Base-by-base conservation (phyloP, 2,888 invertebrate genomes). In the Thymelicus sylvestris region DNA sequence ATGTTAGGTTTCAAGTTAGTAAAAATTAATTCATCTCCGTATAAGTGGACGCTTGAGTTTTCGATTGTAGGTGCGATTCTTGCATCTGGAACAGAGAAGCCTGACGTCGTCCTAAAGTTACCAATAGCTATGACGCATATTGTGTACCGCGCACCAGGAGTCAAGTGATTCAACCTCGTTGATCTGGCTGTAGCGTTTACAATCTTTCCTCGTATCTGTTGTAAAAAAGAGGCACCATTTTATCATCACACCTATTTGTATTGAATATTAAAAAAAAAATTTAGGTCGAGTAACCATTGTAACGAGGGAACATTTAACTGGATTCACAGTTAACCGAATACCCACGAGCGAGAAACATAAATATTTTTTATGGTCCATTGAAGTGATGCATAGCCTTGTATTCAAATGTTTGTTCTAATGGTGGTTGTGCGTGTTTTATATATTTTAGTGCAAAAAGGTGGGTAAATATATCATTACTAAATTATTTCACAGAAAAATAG, bases 61-160 rank as follows among this genome's bases (percentile, higher is more conserved):
- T 90, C 91, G 39, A 86, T 87, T 65, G 88, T 85, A 55, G 89
- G 82, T 39, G 94, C 91, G 75, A 94, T 87, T 78, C 95, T 90
- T 52, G 95, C 94, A 82, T 95, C 91, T 77, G 95, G 89, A 74
- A 86, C 76, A 2, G 91, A 87, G 44, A 89, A 89, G 39, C 82
- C 94, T 75, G 88, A 86, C 80, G 82, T 95, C 87, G 81, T 95
- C 85, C 86, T 89, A 67, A 92, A 89, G 91, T 96, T 97, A 72
- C 97, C 97, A 73, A 97, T 92, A n/a, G 97, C 98, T 80, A 97
- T 94, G 67, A 98, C 97, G 89, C 98, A 98, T 81, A 98, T 96
- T 74, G 96, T 95, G 89, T 98, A 98, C 76, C 96, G 95, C 3
- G 97, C 97, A 81, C 96, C 97, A 4, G 98, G 96, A 74, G 95